A percentile compares a stretch with the other conserved stretches of the same genome.
Conservation (phyloP, 2,888 invertebrate species). For the Elmis aenea region DNA sequence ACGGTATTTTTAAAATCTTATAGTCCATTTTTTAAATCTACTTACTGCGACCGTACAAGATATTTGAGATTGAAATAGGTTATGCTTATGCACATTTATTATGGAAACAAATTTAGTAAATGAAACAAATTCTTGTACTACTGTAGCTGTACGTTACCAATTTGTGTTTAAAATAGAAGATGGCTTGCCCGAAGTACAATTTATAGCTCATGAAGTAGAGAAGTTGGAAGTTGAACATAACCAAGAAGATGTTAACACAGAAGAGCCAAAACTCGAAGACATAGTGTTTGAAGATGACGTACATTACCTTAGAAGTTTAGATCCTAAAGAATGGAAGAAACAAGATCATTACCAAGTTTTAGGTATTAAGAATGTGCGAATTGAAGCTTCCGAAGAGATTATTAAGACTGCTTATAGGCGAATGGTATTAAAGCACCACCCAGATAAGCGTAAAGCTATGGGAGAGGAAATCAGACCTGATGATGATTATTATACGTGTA, state of each 20-base stretch:
- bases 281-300: slow-evolving; percentile 68
- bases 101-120: slow-evolving; percentile 39
- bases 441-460: slow-evolving; percentile 91
- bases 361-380: slow-evolving; percentile 78
- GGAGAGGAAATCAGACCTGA: slow-evolving; percentile 85
- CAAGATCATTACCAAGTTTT: slow-evolving; percentile 97
- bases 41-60: no score
- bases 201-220: slow-evolving; percentile 38
- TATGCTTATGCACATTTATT: no score
- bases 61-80: no score
- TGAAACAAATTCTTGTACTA: slow-evolving; percentile 33
- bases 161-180: slow-evolving; percentile 37
- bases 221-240: slow-evolving; percentile 34
- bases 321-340: slow-evolving; percentile 96
- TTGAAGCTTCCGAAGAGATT: slow-evolving; percentile 85
- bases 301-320: slow-evolving; percentile 77
- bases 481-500: slow-evolving; percentile 97
- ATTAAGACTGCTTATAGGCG: slow-evolving; percentile 90
- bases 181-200: slow-evolving; percentile 35
- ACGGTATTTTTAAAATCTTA: no score
- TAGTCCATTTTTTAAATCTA: no score
- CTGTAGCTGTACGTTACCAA: slow-evolving; percentile 41
- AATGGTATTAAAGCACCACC: slow-evolving; percentile 92
- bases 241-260: slow-evolving; percentile 37
- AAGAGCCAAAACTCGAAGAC: slow-evolving; percentile 35